Base-by-base conservation (phyloP, 2,888 invertebrate species). In the Drosophila leonis region DNA sequence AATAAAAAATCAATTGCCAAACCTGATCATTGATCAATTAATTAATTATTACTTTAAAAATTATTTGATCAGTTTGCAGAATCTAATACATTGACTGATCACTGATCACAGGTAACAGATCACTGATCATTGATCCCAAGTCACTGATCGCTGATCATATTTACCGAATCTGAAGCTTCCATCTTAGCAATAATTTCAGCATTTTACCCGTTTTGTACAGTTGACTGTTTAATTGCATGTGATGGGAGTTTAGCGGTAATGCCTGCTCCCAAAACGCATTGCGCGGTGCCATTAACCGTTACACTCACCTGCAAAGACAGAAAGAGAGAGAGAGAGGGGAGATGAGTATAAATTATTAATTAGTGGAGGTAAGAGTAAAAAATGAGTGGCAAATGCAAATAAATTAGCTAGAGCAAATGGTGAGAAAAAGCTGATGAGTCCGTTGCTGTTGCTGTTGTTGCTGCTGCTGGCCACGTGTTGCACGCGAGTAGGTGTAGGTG, bases 271-370 rank as follows among this genome's bases (percentile, higher is more conserved):
- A 56, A 71, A 78, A 75, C 78, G 72, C 78, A 75, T 42, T 51
- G 61, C 61, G 51, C 37, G 59, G 54, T 67, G 41, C 64, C 49
- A 60, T 78, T 72, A 59, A 70, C 76, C 80, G 83, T 86, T 83
- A 87, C 81, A 85, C 82, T 88, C 77, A 88, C 83, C 84, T 82
- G 84, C 44, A 79, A 75, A 31, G 49, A 55, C 57, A 39, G 55
- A 60, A 18, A 39, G 35, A 55, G 49, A 18, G n/a, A 55, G 60
- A 61, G 44, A 44, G 39, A 13, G 27, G 44, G 27, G 27, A 18
- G 18, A 44, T 41, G 56, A 66, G 80, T 78, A 87, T 86, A 84
- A 84, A 85, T 86, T 85, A 85, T 83, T 86, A 85, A 83, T 86
- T 87, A 84, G 57, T 41, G 64, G 71, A 24, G 49, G 57, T 27